A percentile compares a stretch with the other conserved stretches of the same genome.
These are phyloP conservation scores for Labeo rohita DNA, from an alignment of 2,113 vertebrate species.

Conservation along the genomic window DNA sequence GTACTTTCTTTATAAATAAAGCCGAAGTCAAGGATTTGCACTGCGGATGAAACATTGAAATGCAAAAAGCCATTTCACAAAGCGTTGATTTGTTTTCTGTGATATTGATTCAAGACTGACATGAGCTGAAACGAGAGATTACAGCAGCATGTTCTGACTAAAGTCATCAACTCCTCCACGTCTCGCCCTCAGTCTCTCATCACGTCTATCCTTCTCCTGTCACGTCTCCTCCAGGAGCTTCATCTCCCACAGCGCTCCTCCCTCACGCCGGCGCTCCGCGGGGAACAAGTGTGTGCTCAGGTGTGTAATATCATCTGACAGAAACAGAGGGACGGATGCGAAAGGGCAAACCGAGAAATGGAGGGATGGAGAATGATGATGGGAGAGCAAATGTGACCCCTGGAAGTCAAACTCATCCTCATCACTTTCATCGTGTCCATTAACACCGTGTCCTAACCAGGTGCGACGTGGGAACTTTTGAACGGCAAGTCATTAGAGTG, in stretches of 20 bases:
- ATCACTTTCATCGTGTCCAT: neutral
- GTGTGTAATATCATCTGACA: slow-evolving; percentile 78
- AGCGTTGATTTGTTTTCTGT: neutral
- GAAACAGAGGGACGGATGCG: slow-evolving; percentile 63
- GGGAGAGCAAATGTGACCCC: slow-evolving; percentile 4
- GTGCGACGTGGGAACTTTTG: slow-evolving; percentile 8
- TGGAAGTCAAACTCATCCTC: slow-evolving; percentile 7
- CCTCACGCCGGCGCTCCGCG: slow-evolving; percentile 47
- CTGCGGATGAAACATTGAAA: neutral
- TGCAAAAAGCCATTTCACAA: neutral
- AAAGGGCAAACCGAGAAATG: slow-evolving; percentile 28
- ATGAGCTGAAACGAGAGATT: neutral
- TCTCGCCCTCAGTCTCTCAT: neutral
- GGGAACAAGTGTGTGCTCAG: slow-evolving; percentile 65
- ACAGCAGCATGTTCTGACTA: neutral
- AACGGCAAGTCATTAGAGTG: neutral
- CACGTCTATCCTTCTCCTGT: neutral
- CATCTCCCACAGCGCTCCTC: slow-evolving; percentile 28
- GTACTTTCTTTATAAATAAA: neutral
- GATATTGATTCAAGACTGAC: neutral
- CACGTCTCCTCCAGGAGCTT: slow-evolving; percentile 9
- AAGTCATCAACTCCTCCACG: neutral
- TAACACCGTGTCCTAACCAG: neutral
- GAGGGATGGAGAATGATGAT: slow-evolving; percentile 26
- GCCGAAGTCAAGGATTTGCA: neutral